A percentile compares a stretch with the other conserved stretches of the same genome.
These are phyloP conservation scores for Plestiodon gilberti DNA, from an alignment of 2,113 vertebrate species.

Conservation along the genomic window DNA sequence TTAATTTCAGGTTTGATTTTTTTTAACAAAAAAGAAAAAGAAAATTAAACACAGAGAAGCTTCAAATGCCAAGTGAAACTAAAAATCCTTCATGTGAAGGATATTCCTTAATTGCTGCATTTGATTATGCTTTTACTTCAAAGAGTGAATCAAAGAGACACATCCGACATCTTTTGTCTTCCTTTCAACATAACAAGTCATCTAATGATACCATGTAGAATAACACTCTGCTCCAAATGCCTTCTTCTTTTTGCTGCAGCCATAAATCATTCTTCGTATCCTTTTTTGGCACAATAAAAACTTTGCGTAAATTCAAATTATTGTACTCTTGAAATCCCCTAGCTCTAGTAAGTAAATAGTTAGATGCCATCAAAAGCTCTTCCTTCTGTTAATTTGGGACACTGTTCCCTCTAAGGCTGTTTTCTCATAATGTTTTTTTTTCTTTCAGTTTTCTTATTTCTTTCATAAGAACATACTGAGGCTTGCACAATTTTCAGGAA, in stretches of 20 bases:
- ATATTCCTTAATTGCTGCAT: constrained; percentile 8
- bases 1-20: constrained; percentile 3
- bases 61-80: background rate
- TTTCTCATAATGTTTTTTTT: constrained; percentile 18
- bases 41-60: background rate
- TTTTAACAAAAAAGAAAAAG: background rate
- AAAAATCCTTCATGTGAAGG: background rate
- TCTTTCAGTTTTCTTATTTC: background rate
- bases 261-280: background rate
- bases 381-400: background rate
- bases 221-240: background rate
- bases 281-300: background rate
- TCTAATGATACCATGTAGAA: background rate
- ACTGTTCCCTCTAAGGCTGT: background rate
- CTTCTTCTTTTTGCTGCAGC: background rate
- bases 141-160: background rate
- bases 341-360: background rate
- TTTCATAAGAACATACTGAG: constrained; percentile 3
- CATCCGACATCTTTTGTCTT: background rate
- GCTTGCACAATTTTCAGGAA: background rate
- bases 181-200: background rate
- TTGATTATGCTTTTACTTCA: constrained; percentile 11
- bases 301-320: background rate
- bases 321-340: background rate
- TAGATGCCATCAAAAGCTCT: background rate